These are phyloP conservation scores for Gambusia affinis DNA, from an alignment of 2,113 vertebrate genomes.

Conservation along the genomic window DNA sequence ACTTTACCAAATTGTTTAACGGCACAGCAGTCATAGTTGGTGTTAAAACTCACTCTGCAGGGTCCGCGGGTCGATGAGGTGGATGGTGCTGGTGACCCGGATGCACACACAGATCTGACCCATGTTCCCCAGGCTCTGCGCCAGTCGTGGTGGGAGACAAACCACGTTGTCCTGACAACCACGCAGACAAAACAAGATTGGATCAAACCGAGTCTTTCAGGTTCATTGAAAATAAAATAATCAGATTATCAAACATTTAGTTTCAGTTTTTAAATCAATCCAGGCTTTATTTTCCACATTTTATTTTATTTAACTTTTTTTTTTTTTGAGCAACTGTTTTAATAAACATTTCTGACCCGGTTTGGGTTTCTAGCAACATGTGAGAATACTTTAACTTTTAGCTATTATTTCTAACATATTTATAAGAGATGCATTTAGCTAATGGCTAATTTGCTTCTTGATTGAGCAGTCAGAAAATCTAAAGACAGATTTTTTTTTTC, in stretches of 20 bases:
- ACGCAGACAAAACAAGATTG: conserved; percentile 28
- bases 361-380: not conserved
- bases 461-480: too few relatives aligned
- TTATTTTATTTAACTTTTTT: not conserved
- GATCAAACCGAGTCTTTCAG: not conserved
- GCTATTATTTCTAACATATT: not conserved
- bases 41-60: conserved; percentile 87
- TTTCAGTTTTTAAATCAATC: not conserved
- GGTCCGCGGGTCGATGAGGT: conserved; percentile 93
- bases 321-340: not conserved
- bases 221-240: not conserved
- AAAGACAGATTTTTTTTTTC: not conserved
- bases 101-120: conserved; percentile 94
- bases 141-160: conserved; percentile 92
- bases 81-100: conserved; percentile 91
- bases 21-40: too few relatives aligned
- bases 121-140: conserved; percentile 96
- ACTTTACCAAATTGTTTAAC: too few relatives aligned
- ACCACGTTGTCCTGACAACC: conserved; percentile 91
- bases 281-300: not conserved
- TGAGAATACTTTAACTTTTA: not conserved
- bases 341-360: not conserved
- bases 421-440: too few relatives aligned
- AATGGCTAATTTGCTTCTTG: too few relatives aligned
- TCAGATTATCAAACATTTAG: not conserved